Conservation (phyloP, 2,888 invertebrate species). For the Tetragonula carbonaria region DNA sequence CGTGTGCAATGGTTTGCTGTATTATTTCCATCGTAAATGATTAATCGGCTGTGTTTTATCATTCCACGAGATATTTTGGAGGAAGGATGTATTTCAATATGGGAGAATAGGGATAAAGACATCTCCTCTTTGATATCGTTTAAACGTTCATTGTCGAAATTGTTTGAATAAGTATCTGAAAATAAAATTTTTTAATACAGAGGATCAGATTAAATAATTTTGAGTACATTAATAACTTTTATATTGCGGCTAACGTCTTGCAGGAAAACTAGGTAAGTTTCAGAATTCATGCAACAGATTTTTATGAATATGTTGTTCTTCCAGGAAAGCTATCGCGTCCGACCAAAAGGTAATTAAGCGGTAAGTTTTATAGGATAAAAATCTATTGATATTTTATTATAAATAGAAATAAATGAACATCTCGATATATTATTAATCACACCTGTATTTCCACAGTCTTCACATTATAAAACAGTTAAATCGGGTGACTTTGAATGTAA, state of each 20-base stretch:
- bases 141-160: constrained; percentile 17
- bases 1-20: constrained; percentile 46
- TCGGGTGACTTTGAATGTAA: constrained; percentile 60
- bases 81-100: constrained; percentile 24
- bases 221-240: constrained; percentile 36
- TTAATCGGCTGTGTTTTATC: constrained; percentile 39
- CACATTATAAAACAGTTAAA: constrained; percentile 75
- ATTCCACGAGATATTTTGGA: constrained; percentile 30
- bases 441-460: constrained; percentile 80
- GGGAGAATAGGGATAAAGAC: constrained; percentile 35
- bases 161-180: constrained; percentile 2
- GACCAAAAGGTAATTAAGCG: constrained; percentile 33
- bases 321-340: constrained; percentile 49
- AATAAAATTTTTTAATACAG: neutral
- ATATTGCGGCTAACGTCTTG: constrained; percentile 34
- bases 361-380: constrained; percentile 42
- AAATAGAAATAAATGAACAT: constrained; percentile 46
- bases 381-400: neutral
- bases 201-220: constrained; percentile 16
- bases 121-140: constrained; percentile 22
- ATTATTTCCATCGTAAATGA: constrained; percentile 46
- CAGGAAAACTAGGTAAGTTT: constrained; percentile 56
- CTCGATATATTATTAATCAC: constrained; percentile 64
- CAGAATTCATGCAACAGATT: constrained; percentile 12
- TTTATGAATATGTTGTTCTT: constrained; percentile 61